phyloP scores from a whole-genome alignment of 2,888 invertebrate species.

The Lamellibrachia columna region DNA sequence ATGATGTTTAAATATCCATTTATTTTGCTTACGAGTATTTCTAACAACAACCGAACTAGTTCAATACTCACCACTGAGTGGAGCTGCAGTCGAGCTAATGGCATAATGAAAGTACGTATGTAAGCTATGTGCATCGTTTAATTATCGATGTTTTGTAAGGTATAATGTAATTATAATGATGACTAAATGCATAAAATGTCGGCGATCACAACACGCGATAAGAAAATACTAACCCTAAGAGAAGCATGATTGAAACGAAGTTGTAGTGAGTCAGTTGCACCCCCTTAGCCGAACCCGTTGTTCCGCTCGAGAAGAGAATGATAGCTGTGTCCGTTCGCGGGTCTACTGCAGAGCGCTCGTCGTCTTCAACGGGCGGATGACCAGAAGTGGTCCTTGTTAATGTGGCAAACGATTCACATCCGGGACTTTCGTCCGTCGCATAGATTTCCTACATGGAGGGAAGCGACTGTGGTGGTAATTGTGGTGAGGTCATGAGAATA shows the following conservation, averaged over 20 bases:
- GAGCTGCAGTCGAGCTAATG: too few species aligned
- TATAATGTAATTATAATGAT: neutral
- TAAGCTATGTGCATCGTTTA: too few species aligned
- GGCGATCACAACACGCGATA: neutral
- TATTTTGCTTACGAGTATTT: too few species aligned
- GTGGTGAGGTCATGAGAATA: too few species aligned
- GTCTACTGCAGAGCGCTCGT: neutral
- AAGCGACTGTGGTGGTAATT: neutral
- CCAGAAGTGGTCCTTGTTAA: neutral
- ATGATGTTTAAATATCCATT: too few species aligned
- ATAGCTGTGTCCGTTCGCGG: slow-evolving; percentile 28
- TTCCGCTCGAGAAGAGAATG: slow-evolving; percentile 38
- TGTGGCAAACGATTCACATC: neutral
- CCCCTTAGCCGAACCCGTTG: slow-evolving; percentile 35
- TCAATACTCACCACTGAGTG: too few species aligned
- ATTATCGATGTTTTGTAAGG: neutral
- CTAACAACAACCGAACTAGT: too few species aligned
- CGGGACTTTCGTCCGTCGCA: neutral
- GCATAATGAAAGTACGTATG: too few species aligned
- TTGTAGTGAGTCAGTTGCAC: slow-evolving; percentile 32
- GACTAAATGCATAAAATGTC: neutral
- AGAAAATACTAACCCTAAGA: neutral
- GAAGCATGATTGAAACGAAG: neutral
- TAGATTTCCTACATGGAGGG: neutral
- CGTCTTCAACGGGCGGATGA: neutral